Evolutionary conservation across 2,888 invertebrate species (phyloP).

Genomic region (Oligia latruncula): DNA sequence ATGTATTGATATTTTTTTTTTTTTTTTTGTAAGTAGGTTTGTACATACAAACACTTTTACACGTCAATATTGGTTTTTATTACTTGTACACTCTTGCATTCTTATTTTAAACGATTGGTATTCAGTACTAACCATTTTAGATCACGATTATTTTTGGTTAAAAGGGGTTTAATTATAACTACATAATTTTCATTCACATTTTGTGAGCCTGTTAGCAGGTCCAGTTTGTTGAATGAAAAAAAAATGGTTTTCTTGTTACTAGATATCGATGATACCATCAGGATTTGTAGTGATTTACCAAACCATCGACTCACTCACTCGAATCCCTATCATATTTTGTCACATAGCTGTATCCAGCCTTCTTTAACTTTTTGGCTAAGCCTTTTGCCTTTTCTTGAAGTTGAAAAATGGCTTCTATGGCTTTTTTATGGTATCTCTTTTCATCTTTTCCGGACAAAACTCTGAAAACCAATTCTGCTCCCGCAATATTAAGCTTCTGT

Average conservation of each 20-base stretch:
- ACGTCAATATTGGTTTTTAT: background rate
- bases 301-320: background rate
- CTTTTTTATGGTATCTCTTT: slow-evolving; percentile 34
- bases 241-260: background rate
- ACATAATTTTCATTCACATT: background rate
- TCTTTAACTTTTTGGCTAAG: too few relatives aligned
- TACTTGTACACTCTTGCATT: background rate
- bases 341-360: slow-evolving; percentile 12
- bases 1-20: too few relatives aligned
- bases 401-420: background rate
- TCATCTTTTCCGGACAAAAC: slow-evolving; percentile 38
- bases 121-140: background rate
- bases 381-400: too few relatives aligned
- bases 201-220: background rate
- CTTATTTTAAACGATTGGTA: background rate
- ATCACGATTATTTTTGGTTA: background rate
- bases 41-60: too few relatives aligned
- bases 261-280: background rate
- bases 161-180: background rate
- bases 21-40: too few relatives aligned
- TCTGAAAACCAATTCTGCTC: slow-evolving; percentile 27
- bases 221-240: background rate
- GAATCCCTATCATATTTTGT: background rate
- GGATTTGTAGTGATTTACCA: background rate
- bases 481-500: slow-evolving; percentile 15